These are phyloP conservation scores for Hedychridium roseum DNA, from an alignment of 2,888 invertebrate species.

Conservation along the genomic window DNA sequence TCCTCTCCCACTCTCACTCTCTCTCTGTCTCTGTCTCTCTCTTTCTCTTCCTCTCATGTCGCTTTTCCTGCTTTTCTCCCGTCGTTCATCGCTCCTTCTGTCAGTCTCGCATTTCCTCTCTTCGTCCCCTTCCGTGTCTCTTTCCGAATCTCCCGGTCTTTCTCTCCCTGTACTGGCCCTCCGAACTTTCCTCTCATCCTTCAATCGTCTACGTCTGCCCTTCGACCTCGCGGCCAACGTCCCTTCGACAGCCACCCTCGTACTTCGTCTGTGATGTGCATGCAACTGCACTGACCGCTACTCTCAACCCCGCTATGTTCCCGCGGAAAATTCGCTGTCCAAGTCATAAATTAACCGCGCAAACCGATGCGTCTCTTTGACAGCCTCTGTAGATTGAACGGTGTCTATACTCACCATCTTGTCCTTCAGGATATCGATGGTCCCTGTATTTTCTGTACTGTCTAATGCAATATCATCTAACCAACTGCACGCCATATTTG, in stretches of 20 bases:
- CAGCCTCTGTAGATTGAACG: conserved; percentile 15
- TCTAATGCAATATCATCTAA: no score
- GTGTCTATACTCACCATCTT: no score
- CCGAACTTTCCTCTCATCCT: no score
- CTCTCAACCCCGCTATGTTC: conserved; percentile 62
- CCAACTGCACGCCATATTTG: no score
- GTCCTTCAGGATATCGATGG: no score
- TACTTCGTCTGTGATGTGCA: conserved; percentile 21
- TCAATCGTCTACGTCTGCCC: no score
- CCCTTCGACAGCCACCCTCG: no score
- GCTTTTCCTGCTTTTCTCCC: conserved; percentile 35
- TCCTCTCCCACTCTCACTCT: conserved; percentile 15
- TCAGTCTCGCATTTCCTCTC: no score
- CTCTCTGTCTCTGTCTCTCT: conserved; percentile 22
- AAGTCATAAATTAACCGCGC: conserved; percentile 60
- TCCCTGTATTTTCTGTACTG: no score
- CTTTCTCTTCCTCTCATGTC: conserved; percentile 15
- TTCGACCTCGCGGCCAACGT: no score
- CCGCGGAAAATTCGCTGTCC: conserved; percentile 56
- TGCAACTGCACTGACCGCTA: conserved; percentile 58
- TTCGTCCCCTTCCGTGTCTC: conserved; percentile 12
- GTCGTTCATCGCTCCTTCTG: no score
- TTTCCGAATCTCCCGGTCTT: conserved; percentile 12
- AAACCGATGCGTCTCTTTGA: conserved; percentile 45
- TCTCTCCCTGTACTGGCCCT: no score